Percentiles rank a stretch among this genome's conserved stretches.
Conservation (phyloP, 2,797 vertebrate species). For the Protonibea diacanthus region DNA sequence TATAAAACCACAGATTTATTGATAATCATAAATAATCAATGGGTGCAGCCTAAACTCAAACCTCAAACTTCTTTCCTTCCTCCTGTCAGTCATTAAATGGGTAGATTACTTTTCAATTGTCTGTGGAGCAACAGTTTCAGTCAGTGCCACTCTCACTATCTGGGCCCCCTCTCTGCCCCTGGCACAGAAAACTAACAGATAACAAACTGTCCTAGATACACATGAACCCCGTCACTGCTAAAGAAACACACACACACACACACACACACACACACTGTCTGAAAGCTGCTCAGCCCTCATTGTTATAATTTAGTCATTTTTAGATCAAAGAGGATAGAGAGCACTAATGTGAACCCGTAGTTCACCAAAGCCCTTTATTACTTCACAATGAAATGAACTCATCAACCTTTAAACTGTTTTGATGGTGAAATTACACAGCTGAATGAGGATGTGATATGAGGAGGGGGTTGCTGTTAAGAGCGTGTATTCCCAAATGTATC, state of each 20-base stretch:
- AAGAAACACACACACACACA: conserved; percentile 38
- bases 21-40: background rate
- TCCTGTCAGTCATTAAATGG: conserved; percentile 25
- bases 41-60: background rate
- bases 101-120: conserved; percentile 30
- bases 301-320: conserved; percentile 44
- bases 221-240: conserved; percentile 23
- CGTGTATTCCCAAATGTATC: conserved; percentile 31
- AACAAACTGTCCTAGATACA: conserved; percentile 72
- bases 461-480: conserved; percentile 8
- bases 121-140: conserved; percentile 43
- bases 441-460: conserved; percentile 15
- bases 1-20: background rate
- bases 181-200: conserved; percentile 60
- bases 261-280: conserved; percentile 23
- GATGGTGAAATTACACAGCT: background rate
- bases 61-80: background rate
- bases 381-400: conserved; percentile 8
- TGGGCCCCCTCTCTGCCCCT: conserved; percentile 51
- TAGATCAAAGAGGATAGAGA: conserved; percentile 17
- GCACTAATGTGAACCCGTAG: conserved; percentile 22
- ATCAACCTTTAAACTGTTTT: conserved; percentile 4
- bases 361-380: conserved; percentile 9
- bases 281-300: conserved; percentile 33
- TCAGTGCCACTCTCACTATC: conserved; percentile 42